These are phyloP conservation scores for Eufriesea mexicana DNA, from an alignment of 1,140 invertebrate genomes.

Conservation along the genomic window DNA sequence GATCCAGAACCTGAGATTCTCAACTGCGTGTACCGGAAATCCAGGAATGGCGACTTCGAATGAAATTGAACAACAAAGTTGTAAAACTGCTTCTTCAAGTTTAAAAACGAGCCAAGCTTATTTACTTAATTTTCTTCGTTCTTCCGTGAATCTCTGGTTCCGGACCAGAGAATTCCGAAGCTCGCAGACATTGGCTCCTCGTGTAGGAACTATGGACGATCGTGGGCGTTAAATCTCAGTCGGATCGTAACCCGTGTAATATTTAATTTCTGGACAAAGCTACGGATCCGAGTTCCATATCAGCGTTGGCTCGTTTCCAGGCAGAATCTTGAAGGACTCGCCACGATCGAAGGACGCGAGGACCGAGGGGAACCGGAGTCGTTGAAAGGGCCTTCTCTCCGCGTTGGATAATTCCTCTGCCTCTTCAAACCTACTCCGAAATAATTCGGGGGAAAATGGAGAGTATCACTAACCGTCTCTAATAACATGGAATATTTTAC, in stretches of 20 bases:
- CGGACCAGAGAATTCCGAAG: too few species aligned
- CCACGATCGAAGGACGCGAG: background rate
- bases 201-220: too few species aligned
- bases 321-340: slow-evolving; percentile 5
- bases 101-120: too few species aligned
- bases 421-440: background rate
- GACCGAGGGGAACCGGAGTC: background rate
- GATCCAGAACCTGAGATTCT: too few species aligned
- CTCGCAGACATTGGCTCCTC: too few species aligned
- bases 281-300: background rate
- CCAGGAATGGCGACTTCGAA: too few species aligned
- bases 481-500: slow-evolving; percentile 20
- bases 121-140: too few species aligned
- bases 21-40: too few species aligned
- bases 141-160: too few species aligned
- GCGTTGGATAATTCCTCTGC: background rate
- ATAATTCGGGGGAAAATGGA: slow-evolving; percentile 14
- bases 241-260: background rate
- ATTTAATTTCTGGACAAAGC: slow-evolving; percentile 2
- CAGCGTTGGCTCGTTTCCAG: slow-evolving; percentile 5
- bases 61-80: too few species aligned
- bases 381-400: background rate
- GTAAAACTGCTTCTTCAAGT: too few species aligned
- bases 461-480: slow-evolving; percentile 9
- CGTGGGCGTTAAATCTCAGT: too few species aligned